Conservation (phyloP, 2,113 vertebrate species). For the Hemiprocne comata region DNA sequence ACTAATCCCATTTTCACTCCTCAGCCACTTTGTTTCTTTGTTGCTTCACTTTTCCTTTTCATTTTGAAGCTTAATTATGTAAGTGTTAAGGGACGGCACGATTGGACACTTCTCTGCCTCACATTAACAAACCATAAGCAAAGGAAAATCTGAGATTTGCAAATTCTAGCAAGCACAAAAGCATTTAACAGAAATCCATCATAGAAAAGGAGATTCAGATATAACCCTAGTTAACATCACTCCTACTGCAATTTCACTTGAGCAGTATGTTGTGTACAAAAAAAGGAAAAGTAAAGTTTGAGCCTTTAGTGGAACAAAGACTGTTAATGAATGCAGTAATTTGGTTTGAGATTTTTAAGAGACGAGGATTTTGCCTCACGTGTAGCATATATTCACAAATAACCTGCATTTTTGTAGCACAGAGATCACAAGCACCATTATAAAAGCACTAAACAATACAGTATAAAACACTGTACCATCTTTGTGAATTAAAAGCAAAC, state of each 20-base stretch:
- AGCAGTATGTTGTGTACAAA: not conserved
- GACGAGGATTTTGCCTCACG: not conserved
- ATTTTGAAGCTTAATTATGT: constrained; percentile 75
- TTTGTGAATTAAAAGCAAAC: not conserved
- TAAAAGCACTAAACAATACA: not conserved
- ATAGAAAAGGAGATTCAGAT: not conserved
- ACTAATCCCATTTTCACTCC: constrained; percentile 83
- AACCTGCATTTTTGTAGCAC: not conserved
- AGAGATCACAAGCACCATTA: not conserved
- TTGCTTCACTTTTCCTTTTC: constrained; percentile 72
- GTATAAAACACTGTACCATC: not conserved
- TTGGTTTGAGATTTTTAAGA: not conserved
- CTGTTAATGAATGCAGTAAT: not conserved
- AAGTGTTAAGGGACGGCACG: constrained; percentile 57
- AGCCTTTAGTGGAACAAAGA: not conserved
- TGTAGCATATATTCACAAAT: not conserved
- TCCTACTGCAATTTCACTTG: not conserved
- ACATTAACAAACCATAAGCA: constrained; percentile 56
- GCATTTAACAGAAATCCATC: not conserved
- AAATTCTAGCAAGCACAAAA: not conserved
- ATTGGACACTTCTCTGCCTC: constrained; percentile 54
- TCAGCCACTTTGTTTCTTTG: constrained; percentile 72
- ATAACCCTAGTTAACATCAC: not conserved
- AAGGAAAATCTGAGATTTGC: constrained; percentile 37
- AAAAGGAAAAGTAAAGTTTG: not conserved